Base-by-base conservation (phyloP, 64 coral and sea anemone species). In the Dendrophyllia cribrosa region DNA sequence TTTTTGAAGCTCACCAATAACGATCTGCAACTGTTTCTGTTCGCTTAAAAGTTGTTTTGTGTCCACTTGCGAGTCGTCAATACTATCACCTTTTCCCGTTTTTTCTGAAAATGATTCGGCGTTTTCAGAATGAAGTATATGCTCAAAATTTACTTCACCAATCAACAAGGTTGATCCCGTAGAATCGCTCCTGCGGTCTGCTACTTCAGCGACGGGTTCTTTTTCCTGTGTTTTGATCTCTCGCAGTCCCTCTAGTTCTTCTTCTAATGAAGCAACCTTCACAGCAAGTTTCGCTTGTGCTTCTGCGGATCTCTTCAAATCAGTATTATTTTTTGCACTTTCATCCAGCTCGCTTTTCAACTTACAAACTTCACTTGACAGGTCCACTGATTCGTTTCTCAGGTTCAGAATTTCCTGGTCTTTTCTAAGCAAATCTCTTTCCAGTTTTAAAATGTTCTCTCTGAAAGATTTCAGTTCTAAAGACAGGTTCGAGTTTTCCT, bases 331-430 rank as follows among this genome's bases (percentile, higher is more conserved):
- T 68, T n/a, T 75, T 2, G 58, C 34, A 50, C 86, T 55, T 17
- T 97, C 92, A 51, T 94, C 93, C 21, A 86, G 89, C 59, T 97
- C 92, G 19, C 14, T 58, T 77, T 90, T 89, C 19, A 97, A 60
- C 61, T 97, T 97, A 19, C 95, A 88, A 1, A 97, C 82, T 51
- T 97, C 95, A 51, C 95, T 91, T 88, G 93, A 94, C 9, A 97
- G 72, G 70, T 97, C 95, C 20, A 97, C 95, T 34, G 89, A 86
- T 77, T 97, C 95, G 43, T 97, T 97, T 79, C 93, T 94, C 14
- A 97, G 70, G 45, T 78, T 82, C 22, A 97, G 12, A 52, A 97
- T 94, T 72, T 97, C 95, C 25, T 94, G 92, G 25, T 97, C 95
- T 20, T 94, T 97, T 69, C 81, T 76, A 43, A 91, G 80, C 24